A percentile compares a stretch with the other conserved stretches of the same genome.
Conservation (phyloP, 2,888 invertebrate species). For the Lissonota sp. region DNA sequence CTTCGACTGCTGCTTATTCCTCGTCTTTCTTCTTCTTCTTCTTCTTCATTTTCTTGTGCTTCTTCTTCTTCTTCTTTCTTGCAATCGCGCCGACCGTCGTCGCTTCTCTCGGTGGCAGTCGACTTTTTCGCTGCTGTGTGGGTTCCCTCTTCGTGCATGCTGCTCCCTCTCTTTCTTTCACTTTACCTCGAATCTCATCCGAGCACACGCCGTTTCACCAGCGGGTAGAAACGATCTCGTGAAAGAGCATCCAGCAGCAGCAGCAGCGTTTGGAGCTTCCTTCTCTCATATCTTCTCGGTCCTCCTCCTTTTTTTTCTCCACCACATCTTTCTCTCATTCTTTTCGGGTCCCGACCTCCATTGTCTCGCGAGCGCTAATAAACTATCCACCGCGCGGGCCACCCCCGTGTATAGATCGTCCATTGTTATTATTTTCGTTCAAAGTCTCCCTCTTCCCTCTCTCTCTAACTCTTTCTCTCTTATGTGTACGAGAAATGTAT, state of each 20-base stretch:
- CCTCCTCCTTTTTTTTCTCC: conserved; percentile 63
- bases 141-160: conserved; percentile 68
- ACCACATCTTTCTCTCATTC: conserved; percentile 73
- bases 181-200: conserved; percentile 19
- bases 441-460: conserved; percentile 30
- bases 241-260: conserved; percentile 8
- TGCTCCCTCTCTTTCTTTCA: conserved; percentile 62
- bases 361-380: conserved; percentile 82
- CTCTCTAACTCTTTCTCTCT: conserved; percentile 74
- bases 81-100: conserved; percentile 58
- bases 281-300: conserved; percentile 62
- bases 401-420: conserved; percentile 73
- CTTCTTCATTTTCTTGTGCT: background rate
- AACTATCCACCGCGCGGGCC: conserved; percentile 81
- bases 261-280: conserved; percentile 60
- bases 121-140: conserved; percentile 57
- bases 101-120: conserved; percentile 64
- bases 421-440: conserved; percentile 67
- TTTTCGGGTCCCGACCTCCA: conserved; percentile 83
- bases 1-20: conserved; percentile 50
- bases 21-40: conserved; percentile 38
- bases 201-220: conserved; percentile 39
- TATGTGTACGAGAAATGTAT: conserved; percentile 33
- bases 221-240: conserved; percentile 38
- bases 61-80: conserved; percentile 41